These are phyloP conservation scores for Pantherophis alleghaniensis DNA, from an alignment of 2,797 vertebrate genomes.

Conservation along the genomic window DNA sequence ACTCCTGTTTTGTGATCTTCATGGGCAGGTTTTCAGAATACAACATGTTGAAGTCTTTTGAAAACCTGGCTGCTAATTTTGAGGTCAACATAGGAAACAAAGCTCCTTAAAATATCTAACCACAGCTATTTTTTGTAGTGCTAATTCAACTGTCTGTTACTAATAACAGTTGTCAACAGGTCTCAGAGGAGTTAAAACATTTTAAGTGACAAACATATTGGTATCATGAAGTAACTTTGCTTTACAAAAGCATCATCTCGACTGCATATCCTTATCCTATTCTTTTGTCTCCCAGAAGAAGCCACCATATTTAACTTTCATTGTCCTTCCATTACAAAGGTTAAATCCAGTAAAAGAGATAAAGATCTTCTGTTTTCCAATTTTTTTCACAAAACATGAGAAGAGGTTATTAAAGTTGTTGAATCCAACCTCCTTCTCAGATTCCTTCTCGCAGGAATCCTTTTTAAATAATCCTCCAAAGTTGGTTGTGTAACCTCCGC, in stretches of 20 bases:
- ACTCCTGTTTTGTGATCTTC: conserved; percentile 34
- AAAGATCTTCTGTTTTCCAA: neutral
- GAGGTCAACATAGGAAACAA: conserved; percentile 43
- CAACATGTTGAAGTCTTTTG: conserved; percentile 32
- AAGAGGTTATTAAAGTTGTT: neutral
- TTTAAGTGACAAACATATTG: neutral
- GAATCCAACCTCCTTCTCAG: neutral
- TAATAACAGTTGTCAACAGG: conserved; percentile 1
- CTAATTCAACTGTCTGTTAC: conserved; percentile 35
- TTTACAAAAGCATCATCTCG: neutral
- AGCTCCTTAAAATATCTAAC: conserved; percentile 39
- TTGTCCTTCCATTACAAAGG: neutral
- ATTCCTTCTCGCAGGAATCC: neutral
- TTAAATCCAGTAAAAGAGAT: neutral
- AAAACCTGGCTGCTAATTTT: conserved; percentile 4
- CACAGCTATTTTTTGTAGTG: conserved; percentile 59
- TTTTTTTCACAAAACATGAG: neutral
- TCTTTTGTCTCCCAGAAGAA: neutral
- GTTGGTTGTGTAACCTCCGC: neutral
- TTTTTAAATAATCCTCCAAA: neutral
- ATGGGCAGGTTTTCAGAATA: conserved; percentile 54
- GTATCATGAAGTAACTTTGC: neutral
- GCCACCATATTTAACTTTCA: neutral
- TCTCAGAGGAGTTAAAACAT: neutral
- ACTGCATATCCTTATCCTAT: neutral